Base-by-base conservation (phyloP, 2,113 vertebrate species). In the Orthonyx spaldingii region DNA sequence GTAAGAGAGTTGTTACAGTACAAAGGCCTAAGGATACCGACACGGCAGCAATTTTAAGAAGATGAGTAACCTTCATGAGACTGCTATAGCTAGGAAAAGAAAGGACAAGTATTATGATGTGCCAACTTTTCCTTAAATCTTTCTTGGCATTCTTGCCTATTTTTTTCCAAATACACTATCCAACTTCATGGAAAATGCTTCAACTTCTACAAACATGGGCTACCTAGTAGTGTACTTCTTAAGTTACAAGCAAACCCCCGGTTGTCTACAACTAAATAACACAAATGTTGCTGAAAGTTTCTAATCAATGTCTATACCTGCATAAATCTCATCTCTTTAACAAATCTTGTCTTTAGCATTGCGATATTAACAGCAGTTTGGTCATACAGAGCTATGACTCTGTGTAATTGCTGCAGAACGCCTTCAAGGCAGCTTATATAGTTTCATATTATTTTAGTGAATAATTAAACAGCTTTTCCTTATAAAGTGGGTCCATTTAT, bases 131-230 rank as follows among this genome's bases (percentile, higher is more conserved):
- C 28, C 32, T 65, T 60, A 35, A 55, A 63, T 41, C 2, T 65
- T 64, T n/a, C 41, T 76, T 59, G 3, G 2, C 5, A 50, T 52
- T 37, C 22, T 26, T 77, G 46, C 8, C 2, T 30, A 1, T 26
- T 77, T 79, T 71, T 52, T 65, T 9, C 33, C 17, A 71, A 57
- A 26, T 23, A 7, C 2, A 4, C 13, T 66, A 50, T 30, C 21
- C 44, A 35, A 23, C 16, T 30, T 50, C 27, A 63, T 47, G 37
- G 39, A 53, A 56, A 78, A 5, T 30, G 4, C 4, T 57, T 82
- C 2, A 28, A 19, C 24, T 64, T 13, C 44, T 69, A 26, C 32
- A 65, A 41, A 32, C 0, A 0, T 57, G 65, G 4, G 12, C 19
- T 57, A 53, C 10, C 12, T 74, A 20, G 4, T 16, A 46, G 12